Conservation (phyloP, 1,140 invertebrate genomes). For the Antheraea mylitta region DNA sequence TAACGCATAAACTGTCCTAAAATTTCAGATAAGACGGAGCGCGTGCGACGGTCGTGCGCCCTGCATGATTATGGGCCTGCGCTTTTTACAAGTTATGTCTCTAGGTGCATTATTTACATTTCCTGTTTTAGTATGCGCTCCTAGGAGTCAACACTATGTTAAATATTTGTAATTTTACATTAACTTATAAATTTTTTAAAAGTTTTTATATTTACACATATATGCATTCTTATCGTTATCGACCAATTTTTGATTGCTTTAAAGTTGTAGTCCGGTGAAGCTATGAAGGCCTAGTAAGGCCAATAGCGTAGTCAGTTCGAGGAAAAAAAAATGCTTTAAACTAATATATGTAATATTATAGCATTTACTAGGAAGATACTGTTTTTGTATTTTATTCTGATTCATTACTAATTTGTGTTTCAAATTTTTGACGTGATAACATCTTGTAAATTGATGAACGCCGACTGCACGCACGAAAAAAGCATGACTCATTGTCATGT, state of each 20-base stretch:
- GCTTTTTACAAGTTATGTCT: slow-evolving; percentile 66
- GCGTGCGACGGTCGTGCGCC: slow-evolving; percentile 44
- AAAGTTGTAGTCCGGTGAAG: too few relatives aligned
- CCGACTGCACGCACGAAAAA: too few relatives aligned
- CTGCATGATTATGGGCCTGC: slow-evolving; percentile 16
- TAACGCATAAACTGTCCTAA: slow-evolving; percentile 66
- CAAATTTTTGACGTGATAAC: too few relatives aligned
- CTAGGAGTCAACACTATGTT: slow-evolving; percentile 19
- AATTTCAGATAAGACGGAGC: slow-evolving; percentile 51
- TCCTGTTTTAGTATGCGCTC: slow-evolving; percentile 52
- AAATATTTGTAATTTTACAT: slow-evolving; percentile 20
- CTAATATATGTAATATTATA: too few relatives aligned
- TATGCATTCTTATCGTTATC: background rate
- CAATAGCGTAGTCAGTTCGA: too few relatives aligned
- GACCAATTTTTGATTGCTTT: background rate
- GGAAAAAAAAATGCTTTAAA: too few relatives aligned
- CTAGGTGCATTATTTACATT: slow-evolving; percentile 39
- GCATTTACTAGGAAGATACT: too few relatives aligned
- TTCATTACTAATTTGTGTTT: too few relatives aligned
- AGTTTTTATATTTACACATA: slow-evolving; percentile 6
- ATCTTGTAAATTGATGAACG: too few relatives aligned
- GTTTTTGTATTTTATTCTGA: too few relatives aligned
- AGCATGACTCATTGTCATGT: too few relatives aligned
- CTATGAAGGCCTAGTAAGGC: too few relatives aligned
- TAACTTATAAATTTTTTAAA: slow-evolving; percentile 14